Percentiles rank a stretch among this genome's conserved stretches.
These are phyloP conservation scores for Nautilus pompilius DNA, from an alignment of 1,140 invertebrate genomes.

Conservation along the genomic window DNA sequence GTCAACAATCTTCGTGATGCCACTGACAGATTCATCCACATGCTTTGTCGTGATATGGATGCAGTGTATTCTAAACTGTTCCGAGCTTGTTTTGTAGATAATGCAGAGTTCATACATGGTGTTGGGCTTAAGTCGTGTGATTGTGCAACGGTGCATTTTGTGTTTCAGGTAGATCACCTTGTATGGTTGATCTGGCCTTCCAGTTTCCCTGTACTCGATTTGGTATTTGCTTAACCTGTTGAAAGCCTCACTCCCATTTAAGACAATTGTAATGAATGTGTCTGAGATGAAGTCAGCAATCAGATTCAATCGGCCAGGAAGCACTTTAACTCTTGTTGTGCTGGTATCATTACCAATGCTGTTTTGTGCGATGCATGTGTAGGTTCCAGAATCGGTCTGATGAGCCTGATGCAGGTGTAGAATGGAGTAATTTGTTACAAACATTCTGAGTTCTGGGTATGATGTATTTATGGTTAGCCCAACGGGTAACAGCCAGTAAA, in stretches of 20 bases:
- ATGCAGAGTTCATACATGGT: slow-evolving; percentile 58
- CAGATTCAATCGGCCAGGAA: slow-evolving; percentile 51
- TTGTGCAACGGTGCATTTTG: slow-evolving; percentile 51
- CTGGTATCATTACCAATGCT: slow-evolving; percentile 39
- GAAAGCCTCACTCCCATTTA: slow-evolving; percentile 55
- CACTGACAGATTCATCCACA: slow-evolving; percentile 24
- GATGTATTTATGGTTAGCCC: slow-evolving; percentile 45
- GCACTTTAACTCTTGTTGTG: slow-evolving; percentile 41
- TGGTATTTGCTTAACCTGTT: slow-evolving; percentile 51
- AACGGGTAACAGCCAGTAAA: slow-evolving; percentile 56
- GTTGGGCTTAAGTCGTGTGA: slow-evolving; percentile 50
- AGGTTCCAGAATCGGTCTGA: slow-evolving; percentile 38
- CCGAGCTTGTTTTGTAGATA: slow-evolving; percentile 40
- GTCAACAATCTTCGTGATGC: slow-evolving; percentile 37
- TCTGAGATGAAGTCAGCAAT: slow-evolving; percentile 44
- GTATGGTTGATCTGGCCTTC: slow-evolving; percentile 8
- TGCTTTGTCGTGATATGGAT: slow-evolving; percentile 38
- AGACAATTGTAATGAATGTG: slow-evolving; percentile 56
- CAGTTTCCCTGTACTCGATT: slow-evolving; percentile 46
- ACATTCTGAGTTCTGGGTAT: slow-evolving; percentile 35
- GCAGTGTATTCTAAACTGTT: slow-evolving; percentile 53
- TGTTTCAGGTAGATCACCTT: slow-evolving; percentile 31
- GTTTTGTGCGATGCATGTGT: slow-evolving; percentile 43
- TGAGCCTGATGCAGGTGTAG: slow-evolving; percentile 42
- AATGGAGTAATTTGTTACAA: slow-evolving; percentile 41